phyloP scores from a whole-genome alignment of 2,888 invertebrate genomes.

The Agonopterix arenella region DNA sequence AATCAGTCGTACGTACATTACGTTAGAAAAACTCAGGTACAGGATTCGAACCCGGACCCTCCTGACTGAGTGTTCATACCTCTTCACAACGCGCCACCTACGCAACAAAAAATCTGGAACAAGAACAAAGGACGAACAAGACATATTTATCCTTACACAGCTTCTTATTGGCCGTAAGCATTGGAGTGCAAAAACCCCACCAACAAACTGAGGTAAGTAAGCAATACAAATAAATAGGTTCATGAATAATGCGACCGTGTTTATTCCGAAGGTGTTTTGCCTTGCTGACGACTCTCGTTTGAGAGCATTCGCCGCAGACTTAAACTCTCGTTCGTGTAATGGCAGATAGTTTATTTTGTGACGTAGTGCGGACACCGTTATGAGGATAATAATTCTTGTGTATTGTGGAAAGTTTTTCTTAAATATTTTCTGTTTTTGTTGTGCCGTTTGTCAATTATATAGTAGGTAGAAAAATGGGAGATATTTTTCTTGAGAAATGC shows the following conservation, averaged over 20 bases:
- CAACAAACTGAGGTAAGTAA: slow-evolving; percentile 48
- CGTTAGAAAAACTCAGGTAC: too few species aligned
- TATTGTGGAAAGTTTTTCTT: slow-evolving; percentile 34
- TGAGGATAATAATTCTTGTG: slow-evolving; percentile 53
- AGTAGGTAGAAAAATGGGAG: background rate
- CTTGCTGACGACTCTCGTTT: slow-evolving; percentile 44
- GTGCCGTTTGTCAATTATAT: slow-evolving; percentile 3
- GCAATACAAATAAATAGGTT: slow-evolving; percentile 70
- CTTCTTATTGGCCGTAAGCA: slow-evolving; percentile 12
- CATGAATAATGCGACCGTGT: slow-evolving; percentile 62
- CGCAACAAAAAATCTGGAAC: too few species aligned
- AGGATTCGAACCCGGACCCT: too few species aligned
- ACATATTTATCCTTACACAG: slow-evolving; percentile 1
- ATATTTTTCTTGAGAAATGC: background rate
- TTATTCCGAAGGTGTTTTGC: slow-evolving; percentile 34
- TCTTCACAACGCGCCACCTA: too few species aligned
- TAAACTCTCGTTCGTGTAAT: slow-evolving; percentile 67
- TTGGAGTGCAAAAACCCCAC: slow-evolving; percentile 28
- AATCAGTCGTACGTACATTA: too few species aligned
- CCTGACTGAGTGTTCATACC: too few species aligned
- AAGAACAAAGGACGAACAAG: background rate
- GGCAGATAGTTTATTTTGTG: slow-evolving; percentile 60
- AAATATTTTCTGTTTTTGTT: slow-evolving; percentile 13
- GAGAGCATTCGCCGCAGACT: slow-evolving; percentile 58
- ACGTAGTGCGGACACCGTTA: slow-evolving; percentile 42